Conservation (phyloP, 2,888 invertebrate genomes). For the Cerastoderma edule region DNA sequence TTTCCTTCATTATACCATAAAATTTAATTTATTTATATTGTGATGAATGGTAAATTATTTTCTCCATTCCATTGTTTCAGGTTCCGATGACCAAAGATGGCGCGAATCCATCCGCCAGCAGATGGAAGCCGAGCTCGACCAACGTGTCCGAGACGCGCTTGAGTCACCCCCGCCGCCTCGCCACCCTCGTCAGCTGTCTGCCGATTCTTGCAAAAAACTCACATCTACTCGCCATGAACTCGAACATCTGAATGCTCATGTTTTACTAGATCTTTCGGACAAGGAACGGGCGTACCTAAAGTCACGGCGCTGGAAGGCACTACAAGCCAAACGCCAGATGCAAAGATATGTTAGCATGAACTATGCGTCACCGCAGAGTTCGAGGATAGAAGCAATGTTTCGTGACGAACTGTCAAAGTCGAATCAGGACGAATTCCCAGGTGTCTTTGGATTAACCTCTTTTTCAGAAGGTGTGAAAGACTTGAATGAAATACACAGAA, state of each 20-base stretch:
- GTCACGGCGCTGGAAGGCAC: constrained; percentile 71
- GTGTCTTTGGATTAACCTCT: constrained; percentile 72
- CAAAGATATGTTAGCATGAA: constrained; percentile 67
- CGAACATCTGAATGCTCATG: constrained; percentile 75
- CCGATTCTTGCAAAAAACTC: constrained; percentile 39
- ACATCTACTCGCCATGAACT: constrained; percentile 56
- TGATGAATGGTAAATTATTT: too few species aligned
- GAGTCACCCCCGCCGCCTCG: constrained; percentile 81
- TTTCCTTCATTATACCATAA: too few species aligned
- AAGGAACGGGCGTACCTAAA: constrained; percentile 71
- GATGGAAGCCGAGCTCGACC: constrained; percentile 81
- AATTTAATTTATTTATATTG: too few species aligned
- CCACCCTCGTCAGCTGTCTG: constrained; percentile 49
- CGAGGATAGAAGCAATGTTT: constrained; percentile 71
- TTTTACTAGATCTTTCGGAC: constrained; percentile 71
- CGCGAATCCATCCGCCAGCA: constrained; percentile 76
- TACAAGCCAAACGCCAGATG: constrained; percentile 71
- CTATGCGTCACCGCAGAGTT: constrained; percentile 53
- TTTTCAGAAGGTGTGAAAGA: constrained; percentile 75
- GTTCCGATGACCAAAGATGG: constrained; percentile 77
- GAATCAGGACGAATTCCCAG: constrained; percentile 75
- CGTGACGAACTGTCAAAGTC: constrained; percentile 73
- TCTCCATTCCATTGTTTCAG: constrained; percentile 37
- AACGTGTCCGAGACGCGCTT: constrained; percentile 80
- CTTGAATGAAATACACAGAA: constrained; percentile 62